Conservation (phyloP, 2,113 vertebrate genomes). For the Epinephelus moara region DNA sequence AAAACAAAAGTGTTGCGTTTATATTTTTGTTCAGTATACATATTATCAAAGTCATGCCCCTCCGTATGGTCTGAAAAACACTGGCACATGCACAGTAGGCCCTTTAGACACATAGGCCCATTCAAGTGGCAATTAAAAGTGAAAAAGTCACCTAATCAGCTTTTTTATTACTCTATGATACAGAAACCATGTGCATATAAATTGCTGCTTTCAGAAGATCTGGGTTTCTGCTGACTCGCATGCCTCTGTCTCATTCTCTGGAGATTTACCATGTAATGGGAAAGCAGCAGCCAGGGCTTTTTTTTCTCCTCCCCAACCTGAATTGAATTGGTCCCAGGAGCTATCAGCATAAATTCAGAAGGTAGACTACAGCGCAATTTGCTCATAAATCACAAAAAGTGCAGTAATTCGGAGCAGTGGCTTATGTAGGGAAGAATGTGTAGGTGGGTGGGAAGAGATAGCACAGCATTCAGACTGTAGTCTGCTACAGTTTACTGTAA, state of each 20-base stretch:
- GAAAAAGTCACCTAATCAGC: conserved; percentile 57
- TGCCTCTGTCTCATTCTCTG: conserved; percentile 49
- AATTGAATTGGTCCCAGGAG: conserved; percentile 56
- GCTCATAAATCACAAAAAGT: conserved; percentile 56
- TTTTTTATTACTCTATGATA: conserved; percentile 53
- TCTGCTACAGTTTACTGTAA: conserved; percentile 31
- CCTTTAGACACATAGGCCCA: conserved; percentile 18
- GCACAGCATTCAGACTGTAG: conserved; percentile 5
- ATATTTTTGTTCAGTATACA: too few relatives aligned
- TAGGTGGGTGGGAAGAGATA: conserved; percentile 24
- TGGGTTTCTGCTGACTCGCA: conserved; percentile 59
- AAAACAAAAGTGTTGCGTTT: too few relatives aligned
- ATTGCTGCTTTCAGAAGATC: conserved; percentile 51
- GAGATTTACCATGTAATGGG: conserved; percentile 62
- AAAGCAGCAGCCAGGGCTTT: conserved; percentile 44
- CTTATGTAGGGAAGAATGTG: conserved; percentile 25
- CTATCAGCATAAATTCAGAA: conserved; percentile 51
- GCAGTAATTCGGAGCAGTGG: conserved; percentile 34
- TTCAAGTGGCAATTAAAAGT: conserved; percentile 71
- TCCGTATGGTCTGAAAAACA: conserved; percentile 42
- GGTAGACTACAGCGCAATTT: conserved; percentile 47
- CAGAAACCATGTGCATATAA: conserved; percentile 53
- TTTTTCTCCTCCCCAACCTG: conserved; percentile 18
- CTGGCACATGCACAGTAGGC: conserved; percentile 17
- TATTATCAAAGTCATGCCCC: conserved; percentile 45